A percentile compares a stretch with the other conserved stretches of the same genome.
phyloP scores from a whole-genome alignment of 2,113 vertebrate species.

The Vicugna pacos region DNA sequence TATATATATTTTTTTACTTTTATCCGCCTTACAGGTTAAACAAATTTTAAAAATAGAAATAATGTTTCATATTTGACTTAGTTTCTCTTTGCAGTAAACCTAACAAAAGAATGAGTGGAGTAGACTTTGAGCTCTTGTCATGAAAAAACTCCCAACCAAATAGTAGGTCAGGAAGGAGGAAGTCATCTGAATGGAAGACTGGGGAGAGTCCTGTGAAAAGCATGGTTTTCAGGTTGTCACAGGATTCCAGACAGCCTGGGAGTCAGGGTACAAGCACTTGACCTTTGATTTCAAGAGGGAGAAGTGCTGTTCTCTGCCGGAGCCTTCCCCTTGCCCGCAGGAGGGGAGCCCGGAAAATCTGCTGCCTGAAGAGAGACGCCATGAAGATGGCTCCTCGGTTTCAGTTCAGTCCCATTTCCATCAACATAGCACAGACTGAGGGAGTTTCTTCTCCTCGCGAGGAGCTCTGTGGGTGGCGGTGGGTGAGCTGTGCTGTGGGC shows the following conservation, averaged over 20 bases:
- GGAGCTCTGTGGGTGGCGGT: background rate
- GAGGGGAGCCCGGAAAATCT: background rate
- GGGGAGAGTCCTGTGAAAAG: background rate
- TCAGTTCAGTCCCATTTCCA: background rate
- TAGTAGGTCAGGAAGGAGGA: background rate
- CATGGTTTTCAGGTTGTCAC: fast-evolving
- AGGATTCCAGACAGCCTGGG: background rate
- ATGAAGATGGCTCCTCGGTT: background rate
- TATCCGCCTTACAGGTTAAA: background rate
- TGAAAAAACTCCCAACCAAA: background rate
- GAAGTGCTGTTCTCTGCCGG: background rate
- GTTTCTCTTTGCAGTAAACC: background rate
- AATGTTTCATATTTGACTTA: background rate
- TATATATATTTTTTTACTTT: background rate
- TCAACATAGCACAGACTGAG: no score
- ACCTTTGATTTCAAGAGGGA: background rate
- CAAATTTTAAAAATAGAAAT: background rate
- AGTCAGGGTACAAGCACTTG: fast-evolving
- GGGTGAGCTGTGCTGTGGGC: background rate
- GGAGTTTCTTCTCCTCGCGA: fast-evolving
- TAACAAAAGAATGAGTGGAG: background rate
- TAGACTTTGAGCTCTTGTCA: background rate
- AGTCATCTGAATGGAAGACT: background rate
- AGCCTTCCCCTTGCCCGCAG: no score
- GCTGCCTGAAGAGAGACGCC: background rate